Evolutionary conservation across 2,888 invertebrate species (phyloP).

Genomic region (Vandiemenella viatica): DNA sequence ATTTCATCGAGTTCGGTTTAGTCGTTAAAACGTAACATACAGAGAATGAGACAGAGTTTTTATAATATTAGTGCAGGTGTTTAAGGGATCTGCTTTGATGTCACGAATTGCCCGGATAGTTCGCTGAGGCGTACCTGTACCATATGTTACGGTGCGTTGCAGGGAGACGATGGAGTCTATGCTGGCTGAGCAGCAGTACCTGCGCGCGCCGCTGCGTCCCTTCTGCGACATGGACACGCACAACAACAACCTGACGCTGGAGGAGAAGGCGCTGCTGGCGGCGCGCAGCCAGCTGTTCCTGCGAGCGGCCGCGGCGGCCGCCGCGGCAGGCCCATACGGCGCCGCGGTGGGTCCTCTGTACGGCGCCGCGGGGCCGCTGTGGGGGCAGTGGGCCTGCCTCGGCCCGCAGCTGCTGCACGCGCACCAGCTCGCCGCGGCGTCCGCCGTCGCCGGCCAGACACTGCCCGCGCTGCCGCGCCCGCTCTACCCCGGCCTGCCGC

Average conservation of each 20-base stretch:
- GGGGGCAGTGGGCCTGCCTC: constrained; percentile 58
- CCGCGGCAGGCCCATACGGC: constrained; percentile 40
- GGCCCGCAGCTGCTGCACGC: constrained; percentile 50
- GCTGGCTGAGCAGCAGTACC: constrained; percentile 70
- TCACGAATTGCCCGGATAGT: too few species aligned
- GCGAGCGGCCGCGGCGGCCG: constrained; percentile 50
- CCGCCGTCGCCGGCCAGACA: constrained; percentile 10
- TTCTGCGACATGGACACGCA: constrained; percentile 49
- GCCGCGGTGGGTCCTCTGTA: constrained; percentile 31
- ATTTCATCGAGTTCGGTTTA: too few species aligned
- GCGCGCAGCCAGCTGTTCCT: constrained; percentile 61
- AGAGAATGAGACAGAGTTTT: too few species aligned
- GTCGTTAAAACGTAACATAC: too few species aligned
- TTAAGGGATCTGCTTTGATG: too few species aligned
- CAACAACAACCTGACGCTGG: constrained; percentile 40
- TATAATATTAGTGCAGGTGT: too few species aligned
- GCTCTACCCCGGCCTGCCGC: constrained; percentile 12
- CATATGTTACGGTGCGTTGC: constrained; percentile 32
- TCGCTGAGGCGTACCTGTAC: too few species aligned
- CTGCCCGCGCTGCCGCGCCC: constrained; percentile 17
- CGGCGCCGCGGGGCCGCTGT: constrained; percentile 27
- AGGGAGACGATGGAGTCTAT: constrained; percentile 85
- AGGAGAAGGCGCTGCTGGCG: constrained; percentile 62
- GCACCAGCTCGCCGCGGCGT: constrained; percentile 28
- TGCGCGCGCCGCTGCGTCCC: constrained; percentile 60